Conservation (phyloP, 2,797 vertebrate genomes). For the Vespertilio murinus region DNA sequence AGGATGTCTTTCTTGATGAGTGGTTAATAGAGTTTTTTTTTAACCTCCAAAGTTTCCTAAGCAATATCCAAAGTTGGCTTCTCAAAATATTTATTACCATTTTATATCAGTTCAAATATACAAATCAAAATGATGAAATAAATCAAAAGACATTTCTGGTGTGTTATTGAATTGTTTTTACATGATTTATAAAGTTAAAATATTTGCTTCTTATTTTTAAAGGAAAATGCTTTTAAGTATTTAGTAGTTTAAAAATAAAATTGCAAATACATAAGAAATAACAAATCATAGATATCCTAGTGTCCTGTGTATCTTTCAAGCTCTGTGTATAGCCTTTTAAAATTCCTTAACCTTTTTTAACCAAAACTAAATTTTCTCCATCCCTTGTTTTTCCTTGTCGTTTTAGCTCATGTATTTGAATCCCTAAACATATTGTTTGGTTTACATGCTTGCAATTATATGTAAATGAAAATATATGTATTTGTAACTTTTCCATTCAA, state of each 20-base stretch:
- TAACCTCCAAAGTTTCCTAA: constrained; percentile 78
- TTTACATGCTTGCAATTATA: background rate
- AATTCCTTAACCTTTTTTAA: background rate
- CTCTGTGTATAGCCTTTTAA: background rate
- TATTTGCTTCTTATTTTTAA: constrained; percentile 63
- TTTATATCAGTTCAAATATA: constrained; percentile 79
- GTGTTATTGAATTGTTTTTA: constrained; percentile 74
- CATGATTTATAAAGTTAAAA: constrained; percentile 77
- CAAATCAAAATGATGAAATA: constrained; percentile 81
- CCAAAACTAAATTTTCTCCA: background rate
- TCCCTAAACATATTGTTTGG: background rate
- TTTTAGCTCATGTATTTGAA: background rate
- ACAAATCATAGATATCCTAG: background rate
- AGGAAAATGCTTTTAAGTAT: background rate
- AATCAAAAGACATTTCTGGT: constrained; percentile 73
- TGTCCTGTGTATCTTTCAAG: background rate
- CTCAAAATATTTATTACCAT: constrained; percentile 79
- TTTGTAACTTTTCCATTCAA: background rate
- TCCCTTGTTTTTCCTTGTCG: background rate
- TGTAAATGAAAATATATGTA: background rate
- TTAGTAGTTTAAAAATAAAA: constrained; percentile 24
- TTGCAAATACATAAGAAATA: background rate
- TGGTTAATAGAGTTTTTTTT: constrained; percentile 74
- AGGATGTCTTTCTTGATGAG: constrained; percentile 74
- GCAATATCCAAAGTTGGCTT: constrained; percentile 74